Evolutionary conservation across 2,797 vertebrate species (phyloP), one percentile per base, ranked within the genome.

Genomic region (Fringilla coelebs): DNA sequence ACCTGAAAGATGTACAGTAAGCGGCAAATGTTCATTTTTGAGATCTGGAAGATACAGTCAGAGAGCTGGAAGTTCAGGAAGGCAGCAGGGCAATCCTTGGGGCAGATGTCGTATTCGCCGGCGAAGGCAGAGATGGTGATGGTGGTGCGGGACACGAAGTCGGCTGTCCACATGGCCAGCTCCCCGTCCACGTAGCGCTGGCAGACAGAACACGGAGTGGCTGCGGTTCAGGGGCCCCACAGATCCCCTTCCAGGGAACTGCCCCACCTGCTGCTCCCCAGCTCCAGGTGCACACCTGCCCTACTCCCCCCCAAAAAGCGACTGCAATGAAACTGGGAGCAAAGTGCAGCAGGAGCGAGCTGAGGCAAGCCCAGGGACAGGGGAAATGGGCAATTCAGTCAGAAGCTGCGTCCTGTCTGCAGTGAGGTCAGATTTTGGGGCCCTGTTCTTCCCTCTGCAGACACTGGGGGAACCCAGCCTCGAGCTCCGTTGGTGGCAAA

Each of bases 101-200:
- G 96, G 62, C 96, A 94, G 94, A 96, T 93, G 79, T 96, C 94
- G 0, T 80, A 96, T 1, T 96, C 92, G 0, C 94, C 93, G 0
- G 82, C 41, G 0, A 95, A 88, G 16, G 25, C 7, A 0, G 94
- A 96, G 52, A 95, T 12, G 2, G 92, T 95, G 88, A 96, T 91
- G 1, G 26, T 94, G 83, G 1, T 41, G 22, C 1, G 26, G 61
- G 73, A 63, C 25, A 63, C 10, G 0, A 93, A 41, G 68, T 40
- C 15, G 1, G 52, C 48, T 6, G 2, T 25, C 88, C 85, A 89
- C 82, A 95, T 83, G 72, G n/a, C 10, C 3, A 96, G 29, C 6
- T 96, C 94, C 15, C 96, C 93, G 2, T 96, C 96, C 21, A 80
- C 0, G 1, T 95, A 96, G 13, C 20, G 32, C 96, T 96, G 17